Evolutionary conservation across 2,888 invertebrate genomes (phyloP).

Genomic region (Flexamia atlantica): DNA sequence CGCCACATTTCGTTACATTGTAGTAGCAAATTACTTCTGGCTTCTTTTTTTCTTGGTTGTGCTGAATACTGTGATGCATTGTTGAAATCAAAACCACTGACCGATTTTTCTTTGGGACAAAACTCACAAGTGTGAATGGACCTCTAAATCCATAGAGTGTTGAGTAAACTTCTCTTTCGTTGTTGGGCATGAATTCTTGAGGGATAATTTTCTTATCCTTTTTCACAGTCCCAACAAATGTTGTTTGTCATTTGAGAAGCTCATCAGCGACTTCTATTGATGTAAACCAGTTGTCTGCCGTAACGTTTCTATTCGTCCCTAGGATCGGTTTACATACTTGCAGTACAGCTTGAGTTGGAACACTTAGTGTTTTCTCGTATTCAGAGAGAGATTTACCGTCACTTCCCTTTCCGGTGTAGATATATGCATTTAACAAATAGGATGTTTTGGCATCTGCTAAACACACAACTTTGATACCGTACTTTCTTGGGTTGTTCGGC

Average conservation of each 20-base stretch:
- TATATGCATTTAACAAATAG: slow-evolving; percentile 32
- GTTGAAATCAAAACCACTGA: slow-evolving; percentile 59
- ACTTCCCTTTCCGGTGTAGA: slow-evolving; percentile 67
- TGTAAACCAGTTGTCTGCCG: slow-evolving; percentile 72
- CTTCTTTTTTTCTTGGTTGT: slow-evolving; percentile 36
- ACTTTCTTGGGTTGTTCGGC: slow-evolving; percentile 62
- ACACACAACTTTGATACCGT: slow-evolving; percentile 30
- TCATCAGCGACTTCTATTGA: slow-evolving; percentile 70
- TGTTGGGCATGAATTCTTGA: slow-evolving; percentile 62
- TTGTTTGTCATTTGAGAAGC: slow-evolving; percentile 56
- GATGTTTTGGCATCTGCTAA: slow-evolving; percentile 30
- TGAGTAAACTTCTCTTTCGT: slow-evolving; percentile 30
- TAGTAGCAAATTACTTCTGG: slow-evolving; percentile 49
- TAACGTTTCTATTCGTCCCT: slow-evolving; percentile 71
- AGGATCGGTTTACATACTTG: slow-evolving; percentile 69
- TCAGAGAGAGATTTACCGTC: slow-evolving; percentile 69
- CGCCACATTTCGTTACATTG: slow-evolving; percentile 15
- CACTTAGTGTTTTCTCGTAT: slow-evolving; percentile 68
- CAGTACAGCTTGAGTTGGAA: slow-evolving; percentile 70
- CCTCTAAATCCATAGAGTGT: slow-evolving; percentile 60
- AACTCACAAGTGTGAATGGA: slow-evolving; percentile 37
- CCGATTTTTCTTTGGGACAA: slow-evolving; percentile 60
- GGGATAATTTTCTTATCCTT: slow-evolving; percentile 64
- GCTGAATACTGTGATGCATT: slow-evolving; percentile 39
- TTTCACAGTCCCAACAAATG: slow-evolving; percentile 61